Evolutionary conservation across 2,113 vertebrate species (phyloP).

Genomic region (Apteryx owenii): DNA sequence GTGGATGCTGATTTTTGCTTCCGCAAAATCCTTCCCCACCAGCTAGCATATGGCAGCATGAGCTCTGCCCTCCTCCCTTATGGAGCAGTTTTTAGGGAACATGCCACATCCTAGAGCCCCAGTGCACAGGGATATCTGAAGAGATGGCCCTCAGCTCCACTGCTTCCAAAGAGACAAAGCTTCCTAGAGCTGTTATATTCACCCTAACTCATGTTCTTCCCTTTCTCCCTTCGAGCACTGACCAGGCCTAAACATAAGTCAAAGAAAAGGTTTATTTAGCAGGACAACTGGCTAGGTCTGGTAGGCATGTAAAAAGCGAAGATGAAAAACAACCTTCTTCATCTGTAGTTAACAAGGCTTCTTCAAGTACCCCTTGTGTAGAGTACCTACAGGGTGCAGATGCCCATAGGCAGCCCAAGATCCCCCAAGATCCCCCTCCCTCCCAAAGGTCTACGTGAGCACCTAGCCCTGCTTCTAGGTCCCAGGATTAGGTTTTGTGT

Average conservation of each 20-base stretch:
- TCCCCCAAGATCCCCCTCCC: background rate
- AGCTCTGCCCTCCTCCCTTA: background rate
- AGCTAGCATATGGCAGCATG: background rate
- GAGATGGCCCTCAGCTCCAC: background rate
- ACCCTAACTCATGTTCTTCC: background rate
- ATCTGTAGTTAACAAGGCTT: background rate
- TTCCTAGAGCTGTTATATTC: background rate
- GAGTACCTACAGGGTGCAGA: background rate
- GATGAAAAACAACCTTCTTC: background rate
- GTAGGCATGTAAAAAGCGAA: background rate
- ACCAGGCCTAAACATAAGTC: background rate
- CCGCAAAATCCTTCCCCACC: background rate
- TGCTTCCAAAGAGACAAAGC: background rate
- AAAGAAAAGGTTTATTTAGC: background rate
- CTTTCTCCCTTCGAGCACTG: background rate
- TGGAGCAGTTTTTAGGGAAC: background rate
- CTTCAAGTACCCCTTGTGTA: background rate
- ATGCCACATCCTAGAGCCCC: background rate
- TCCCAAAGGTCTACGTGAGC: background rate
- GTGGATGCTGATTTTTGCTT: background rate
- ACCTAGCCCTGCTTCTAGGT: background rate
- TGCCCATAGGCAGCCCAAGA: background rate
- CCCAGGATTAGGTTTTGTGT: background rate
- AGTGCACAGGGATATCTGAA: background rate
- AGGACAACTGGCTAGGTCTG: background rate